Conservation (phyloP, 2,113 vertebrate species). For the Oreochromis spilurus region DNA sequence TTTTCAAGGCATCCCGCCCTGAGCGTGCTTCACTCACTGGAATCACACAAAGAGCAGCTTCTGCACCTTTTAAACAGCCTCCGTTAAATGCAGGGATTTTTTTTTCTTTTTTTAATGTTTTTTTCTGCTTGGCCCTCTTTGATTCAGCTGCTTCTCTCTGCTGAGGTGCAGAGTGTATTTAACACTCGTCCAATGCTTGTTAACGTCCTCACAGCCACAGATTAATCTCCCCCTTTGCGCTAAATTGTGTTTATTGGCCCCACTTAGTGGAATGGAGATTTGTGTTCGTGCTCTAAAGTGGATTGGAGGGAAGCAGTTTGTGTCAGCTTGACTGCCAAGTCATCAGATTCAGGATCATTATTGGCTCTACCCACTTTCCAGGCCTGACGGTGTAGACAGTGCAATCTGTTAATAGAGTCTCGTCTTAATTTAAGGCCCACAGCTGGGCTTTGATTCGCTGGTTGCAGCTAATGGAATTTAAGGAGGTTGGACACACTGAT, state of each 20-base stretch:
- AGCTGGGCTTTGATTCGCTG: not conserved
- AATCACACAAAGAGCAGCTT: not conserved
- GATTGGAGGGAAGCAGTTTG: not conserved
- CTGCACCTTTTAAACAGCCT: not conserved
- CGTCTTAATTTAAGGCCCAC: not conserved
- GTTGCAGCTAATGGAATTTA: not conserved
- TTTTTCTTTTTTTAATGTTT: not conserved
- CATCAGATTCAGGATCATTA: not conserved
- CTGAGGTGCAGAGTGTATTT: not conserved
- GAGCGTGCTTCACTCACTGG: not conserved
- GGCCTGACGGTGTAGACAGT: not conserved
- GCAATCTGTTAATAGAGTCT: not conserved
- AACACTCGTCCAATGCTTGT: slow-evolving; percentile 2
- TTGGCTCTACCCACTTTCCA: not conserved
- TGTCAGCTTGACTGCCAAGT: not conserved
- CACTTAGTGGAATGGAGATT: not conserved
- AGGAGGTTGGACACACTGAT: not conserved
- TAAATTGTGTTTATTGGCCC: slow-evolving; percentile 10
- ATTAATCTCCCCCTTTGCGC: not conserved
- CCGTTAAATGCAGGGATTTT: not conserved
- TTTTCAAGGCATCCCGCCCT: not conserved
- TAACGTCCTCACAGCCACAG: not conserved
- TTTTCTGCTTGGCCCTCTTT: not conserved
- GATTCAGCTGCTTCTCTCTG: not conserved
- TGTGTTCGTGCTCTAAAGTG: not conserved